Evolutionary conservation across 2,113 vertebrate species (phyloP).

Genomic region (Callospermophilus lateralis): DNA sequence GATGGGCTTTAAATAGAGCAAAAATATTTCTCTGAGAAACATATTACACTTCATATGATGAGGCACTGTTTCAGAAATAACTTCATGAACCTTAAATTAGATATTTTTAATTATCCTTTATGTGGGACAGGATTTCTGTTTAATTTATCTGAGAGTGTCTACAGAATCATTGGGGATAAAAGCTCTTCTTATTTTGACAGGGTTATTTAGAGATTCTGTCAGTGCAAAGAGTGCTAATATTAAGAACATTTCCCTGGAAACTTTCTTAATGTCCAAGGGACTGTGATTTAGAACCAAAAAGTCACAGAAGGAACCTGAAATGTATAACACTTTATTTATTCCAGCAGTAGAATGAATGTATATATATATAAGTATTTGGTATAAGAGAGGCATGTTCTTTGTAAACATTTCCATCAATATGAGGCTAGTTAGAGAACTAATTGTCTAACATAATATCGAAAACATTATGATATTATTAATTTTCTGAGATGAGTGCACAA

Average conservation of each 20-base stretch:
- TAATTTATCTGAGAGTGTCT: conserved; percentile 58
- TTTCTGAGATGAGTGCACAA: neutral
- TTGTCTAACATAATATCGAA: neutral
- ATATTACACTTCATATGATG: conserved; percentile 49
- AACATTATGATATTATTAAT: neutral
- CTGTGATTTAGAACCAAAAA: conserved; percentile 51
- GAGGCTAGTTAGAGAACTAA: neutral
- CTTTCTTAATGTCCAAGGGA: conserved; percentile 15
- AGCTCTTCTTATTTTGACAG: conserved; percentile 57
- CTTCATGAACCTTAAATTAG: conserved; percentile 56
- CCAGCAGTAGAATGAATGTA: neutral
- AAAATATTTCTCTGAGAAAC: conserved; percentile 53
- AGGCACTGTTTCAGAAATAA: conserved; percentile 62
- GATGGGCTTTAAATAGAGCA: conserved; percentile 67
- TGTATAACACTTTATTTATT: conserved; percentile 29
- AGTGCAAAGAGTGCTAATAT: conserved; percentile 52
- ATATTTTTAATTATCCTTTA: conserved; percentile 70
- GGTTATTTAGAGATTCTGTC: conserved; percentile 58
- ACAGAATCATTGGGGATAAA: conserved; percentile 51
- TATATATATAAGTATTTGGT: neutral
- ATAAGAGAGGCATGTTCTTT: neutral
- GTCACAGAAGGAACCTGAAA: neutral
- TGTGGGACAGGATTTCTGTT: conserved; percentile 50
- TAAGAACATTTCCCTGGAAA: conserved; percentile 51
- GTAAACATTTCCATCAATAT: conserved; percentile 56